These are phyloP conservation scores for Thinocorus orbignyianus DNA, from an alignment of 2,113 vertebrate species.

Conservation along the genomic window DNA sequence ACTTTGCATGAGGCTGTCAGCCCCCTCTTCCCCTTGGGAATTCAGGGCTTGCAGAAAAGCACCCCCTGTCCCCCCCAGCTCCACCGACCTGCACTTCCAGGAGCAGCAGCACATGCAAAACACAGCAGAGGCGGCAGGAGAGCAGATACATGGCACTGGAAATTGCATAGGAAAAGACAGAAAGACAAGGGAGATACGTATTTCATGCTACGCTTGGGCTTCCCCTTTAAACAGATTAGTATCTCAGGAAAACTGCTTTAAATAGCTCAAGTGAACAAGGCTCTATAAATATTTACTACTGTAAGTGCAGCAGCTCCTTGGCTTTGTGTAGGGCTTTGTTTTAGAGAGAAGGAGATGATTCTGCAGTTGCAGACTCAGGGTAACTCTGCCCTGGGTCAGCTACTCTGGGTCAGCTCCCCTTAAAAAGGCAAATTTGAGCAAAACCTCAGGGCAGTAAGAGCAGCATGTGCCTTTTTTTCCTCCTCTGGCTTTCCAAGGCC, in stretches of 20 bases:
- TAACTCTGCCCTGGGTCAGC: background rate
- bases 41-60: fast-evolving
- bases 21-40: background rate
- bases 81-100: background rate
- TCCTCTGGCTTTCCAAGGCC: background rate
- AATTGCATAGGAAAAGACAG: background rate
- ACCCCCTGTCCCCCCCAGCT: fast-evolving
- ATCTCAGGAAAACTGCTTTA: background rate
- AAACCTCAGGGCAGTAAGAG: background rate
- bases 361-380: background rate
- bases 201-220: background rate
- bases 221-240: background rate
- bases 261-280: background rate
- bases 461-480: background rate
- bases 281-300: background rate
- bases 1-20: background rate
- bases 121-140: background rate
- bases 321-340: background rate
- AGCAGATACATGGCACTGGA: background rate
- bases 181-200: background rate
- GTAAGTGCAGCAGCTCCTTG: background rate
- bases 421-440: background rate
- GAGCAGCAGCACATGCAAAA: background rate
- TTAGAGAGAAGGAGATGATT: background rate
- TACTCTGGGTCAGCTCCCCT: background rate